Evolutionary conservation across 2,888 invertebrate genomes (phyloP), one percentile per base, ranked within the genome.

Genomic region (Amorpha juglandis): DNA sequence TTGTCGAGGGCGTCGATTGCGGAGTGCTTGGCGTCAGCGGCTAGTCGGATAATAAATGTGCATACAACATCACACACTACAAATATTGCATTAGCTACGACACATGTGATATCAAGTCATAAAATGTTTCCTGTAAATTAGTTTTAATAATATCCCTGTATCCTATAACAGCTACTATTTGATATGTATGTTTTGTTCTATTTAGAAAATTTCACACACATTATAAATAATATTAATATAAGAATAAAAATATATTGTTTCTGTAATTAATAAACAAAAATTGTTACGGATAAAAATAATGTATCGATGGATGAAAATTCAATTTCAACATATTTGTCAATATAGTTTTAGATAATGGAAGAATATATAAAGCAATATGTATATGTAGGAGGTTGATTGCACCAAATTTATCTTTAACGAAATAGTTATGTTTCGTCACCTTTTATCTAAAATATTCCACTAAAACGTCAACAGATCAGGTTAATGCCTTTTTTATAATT

Each of bases 1-100:
- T 93, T 92, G 82, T 94, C 94, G 55, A 94, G 78, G 11, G 94
- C 92, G 69, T 94, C 94, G 71, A 94, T 91, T 52, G 94, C 94
- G 0, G 93, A 88, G 69, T 94, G 84, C 78, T 88, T 93, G 14
- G 91, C 89, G 67, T 89, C 85, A 48, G 84, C 79, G 11, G 92
- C 94, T 94, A 77, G 47, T n/a, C 33, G 12, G 58, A 58, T 38
- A 58, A 19, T 38, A 42, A 58, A 42, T 12, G 58, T 58, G 42
- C 58, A 19, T 38, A 19, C 19, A 58, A 21, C 58, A 42, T 58
- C 42, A 58, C 58, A 58, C 0, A 48, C 7, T 12, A 53, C 7
- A 55, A 48, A 48, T 1, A 42, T 2, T 19, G 50, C 50, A 50
- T 19, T 6, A 19, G 2, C 1, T n/a, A 50, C 50, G 11, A 50